Percentiles rank a stretch among this genome's conserved stretches.
phyloP scores from a whole-genome alignment of 64 coral and sea anemone species.

The Montipora foliosa region DNA sequence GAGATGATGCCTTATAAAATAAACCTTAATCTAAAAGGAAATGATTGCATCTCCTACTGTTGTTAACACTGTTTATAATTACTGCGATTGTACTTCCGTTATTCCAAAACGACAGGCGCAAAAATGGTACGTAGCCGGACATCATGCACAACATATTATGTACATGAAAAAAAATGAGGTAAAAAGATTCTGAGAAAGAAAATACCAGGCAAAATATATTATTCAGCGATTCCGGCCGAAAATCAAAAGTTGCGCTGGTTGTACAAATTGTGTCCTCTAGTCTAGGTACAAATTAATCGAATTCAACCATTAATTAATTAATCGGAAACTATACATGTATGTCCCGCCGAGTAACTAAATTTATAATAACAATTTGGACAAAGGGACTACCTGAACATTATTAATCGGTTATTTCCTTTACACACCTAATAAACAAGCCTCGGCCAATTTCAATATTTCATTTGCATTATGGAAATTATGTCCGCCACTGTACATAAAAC shows the following conservation, averaged over 20 bases:
- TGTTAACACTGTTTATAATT: no score
- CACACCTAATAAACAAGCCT: not conserved
- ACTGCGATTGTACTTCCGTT: no score
- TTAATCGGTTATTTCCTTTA: not conserved
- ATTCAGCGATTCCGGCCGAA: not conserved
- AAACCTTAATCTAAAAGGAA: no score
- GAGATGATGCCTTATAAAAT: no score
- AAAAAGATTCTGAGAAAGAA: not conserved
- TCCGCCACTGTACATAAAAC: not conserved
- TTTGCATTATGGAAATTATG: not conserved
- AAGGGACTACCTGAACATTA: not conserved
- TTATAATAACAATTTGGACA: not conserved
- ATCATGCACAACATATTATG: no score
- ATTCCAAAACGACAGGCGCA: no score
- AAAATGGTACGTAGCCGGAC: no score
- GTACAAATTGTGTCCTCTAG: not conserved
- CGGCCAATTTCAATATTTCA: slow-evolving; percentile 24
- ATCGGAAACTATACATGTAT: not conserved
- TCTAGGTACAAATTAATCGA: no score
- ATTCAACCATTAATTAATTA: no score
- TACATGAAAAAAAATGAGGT: no score
- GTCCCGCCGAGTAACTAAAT: not conserved
- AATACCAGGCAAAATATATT: not conserved
- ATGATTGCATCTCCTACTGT: no score
- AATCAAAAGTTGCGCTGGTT: not conserved